Conservation (phyloP, 2,888 invertebrate species). For the Philereme transversata region DNA sequence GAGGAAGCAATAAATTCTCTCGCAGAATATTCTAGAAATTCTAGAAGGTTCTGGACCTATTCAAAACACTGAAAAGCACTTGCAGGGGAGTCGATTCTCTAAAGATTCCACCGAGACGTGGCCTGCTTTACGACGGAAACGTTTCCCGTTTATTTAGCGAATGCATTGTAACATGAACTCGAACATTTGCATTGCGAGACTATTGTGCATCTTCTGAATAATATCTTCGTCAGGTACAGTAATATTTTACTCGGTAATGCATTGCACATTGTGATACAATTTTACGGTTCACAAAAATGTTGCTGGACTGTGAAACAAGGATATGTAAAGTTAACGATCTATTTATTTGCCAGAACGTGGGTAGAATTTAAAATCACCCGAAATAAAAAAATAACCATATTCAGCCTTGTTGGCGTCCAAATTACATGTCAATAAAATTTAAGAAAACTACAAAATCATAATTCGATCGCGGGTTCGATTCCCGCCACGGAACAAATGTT, state of each 20-base stretch:
- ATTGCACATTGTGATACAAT: not conserved
- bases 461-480: no score
- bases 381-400: no score
- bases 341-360: no score
- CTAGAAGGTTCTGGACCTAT: conserved; percentile 33
- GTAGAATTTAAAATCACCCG: no score
- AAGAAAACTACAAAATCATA: no score
- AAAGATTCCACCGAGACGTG: conserved; percentile 22
- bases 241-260: not conserved
- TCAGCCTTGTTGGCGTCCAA: no score
- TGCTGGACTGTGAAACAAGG: not conserved
- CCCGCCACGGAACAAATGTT: no score
- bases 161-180: conserved; percentile 29
- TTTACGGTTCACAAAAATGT: not conserved
- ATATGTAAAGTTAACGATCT: no score
- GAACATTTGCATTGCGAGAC: conserved; percentile 29
- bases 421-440: no score
- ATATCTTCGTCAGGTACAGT: not conserved
- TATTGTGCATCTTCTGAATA: conserved; percentile 1
- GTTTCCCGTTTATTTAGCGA: conserved; percentile 26
- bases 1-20: conserved; percentile 36
- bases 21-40: conserved; percentile 30
- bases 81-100: conserved; percentile 33
- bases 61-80: conserved; percentile 40
- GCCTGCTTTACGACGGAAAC: conserved; percentile 15